Evolutionary conservation across 1,140 invertebrate genomes (phyloP), one percentile per base, ranked within the genome.

Genomic region (Drosophila suzukii): DNA sequence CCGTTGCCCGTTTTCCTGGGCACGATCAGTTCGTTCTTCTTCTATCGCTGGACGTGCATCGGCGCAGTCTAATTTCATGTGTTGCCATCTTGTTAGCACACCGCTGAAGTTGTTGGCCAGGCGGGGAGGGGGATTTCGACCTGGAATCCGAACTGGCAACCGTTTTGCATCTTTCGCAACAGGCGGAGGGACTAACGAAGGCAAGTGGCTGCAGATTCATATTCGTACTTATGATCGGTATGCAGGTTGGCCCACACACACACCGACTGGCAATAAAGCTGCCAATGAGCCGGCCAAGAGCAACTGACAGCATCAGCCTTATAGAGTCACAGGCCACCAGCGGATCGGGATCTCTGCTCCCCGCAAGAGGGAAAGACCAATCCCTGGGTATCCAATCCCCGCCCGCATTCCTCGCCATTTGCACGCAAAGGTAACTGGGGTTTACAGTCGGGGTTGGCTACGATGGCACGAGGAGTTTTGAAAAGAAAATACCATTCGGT

Each of bases 31-130:
- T 79, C 74, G 55, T 77, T 77, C 75, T 70, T 60, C 56, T 77
- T 76, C 83, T 88, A 88, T 88, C 83, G 76, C 43, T 67, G 80
- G 72, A 89, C 83, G 83, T 88, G 83, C 83, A 88, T 88, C 83
- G 84, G 61, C 53, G 83, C 84, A 89, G 84, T 88, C 83, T 88
- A 88, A 88, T 88, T 88, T 89, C 84, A 88, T 88, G 83, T 88
- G 84, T 88, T 89, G 78, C 74, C 78, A 86, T 88, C 75, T 88
- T 86, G 75, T 83, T 83, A 85, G 81, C 73, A 81, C 79, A 74
- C 61, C 54, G 55, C 38, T 17, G 55, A 30, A 58, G 54, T 59
- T 41, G 36, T 44, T 43, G 38, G 60, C 17, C 15, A 56, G 71
- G 75, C 20, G 17, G 12, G 12, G 46, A 49, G 34, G 20, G 12